Evolutionary conservation across 30 jellyfish, hydroid and myxozoan species (phyloP).

Genomic region (Nemopilema nomurai): DNA sequence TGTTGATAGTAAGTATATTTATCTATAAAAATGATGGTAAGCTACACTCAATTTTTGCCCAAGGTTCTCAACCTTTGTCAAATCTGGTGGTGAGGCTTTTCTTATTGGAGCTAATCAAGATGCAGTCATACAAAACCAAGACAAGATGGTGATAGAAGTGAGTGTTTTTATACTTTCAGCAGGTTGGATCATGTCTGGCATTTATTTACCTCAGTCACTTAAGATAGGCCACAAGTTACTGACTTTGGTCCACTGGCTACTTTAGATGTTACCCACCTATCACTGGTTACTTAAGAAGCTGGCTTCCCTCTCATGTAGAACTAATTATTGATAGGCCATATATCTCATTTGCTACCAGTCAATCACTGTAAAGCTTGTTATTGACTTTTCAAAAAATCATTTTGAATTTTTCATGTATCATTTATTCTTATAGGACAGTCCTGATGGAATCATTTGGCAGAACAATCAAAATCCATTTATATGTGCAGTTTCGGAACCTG

Average conservation of each 20-base stretch:
- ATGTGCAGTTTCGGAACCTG: slow-evolving; percentile 78
- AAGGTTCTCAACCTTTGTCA: slow-evolving; percentile 95
- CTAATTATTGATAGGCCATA: too few species aligned
- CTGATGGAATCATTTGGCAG: slow-evolving; percentile 92
- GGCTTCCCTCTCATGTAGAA: too few species aligned
- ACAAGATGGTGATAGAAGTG: slow-evolving; percentile 75
- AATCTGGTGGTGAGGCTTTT: slow-evolving; percentile 98
- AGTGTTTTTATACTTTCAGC: background rate
- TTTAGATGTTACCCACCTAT: too few species aligned
- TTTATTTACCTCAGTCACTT: too few species aligned
- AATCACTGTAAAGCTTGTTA: too few species aligned
- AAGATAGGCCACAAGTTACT: too few species aligned
- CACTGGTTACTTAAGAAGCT: too few species aligned
- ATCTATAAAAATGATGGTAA: too few species aligned
- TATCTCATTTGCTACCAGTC: too few species aligned
- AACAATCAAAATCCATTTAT: slow-evolving; percentile 73
- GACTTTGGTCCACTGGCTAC: too few species aligned
- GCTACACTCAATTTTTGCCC: background rate
- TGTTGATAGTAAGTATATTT: too few species aligned
- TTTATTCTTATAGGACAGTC: slow-evolving; percentile 70
- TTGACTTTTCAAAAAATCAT: too few species aligned
- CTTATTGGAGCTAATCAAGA: slow-evolving; percentile 80
- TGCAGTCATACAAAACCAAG: slow-evolving; percentile 48
- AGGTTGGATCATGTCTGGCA: background rate
- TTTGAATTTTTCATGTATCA: background rate